Percentiles rank a stretch among this genome's conserved stretches.
phyloP scores from a whole-genome alignment of 92 coral and sea anemone genomes.

The Meandrina meandrites region DNA sequence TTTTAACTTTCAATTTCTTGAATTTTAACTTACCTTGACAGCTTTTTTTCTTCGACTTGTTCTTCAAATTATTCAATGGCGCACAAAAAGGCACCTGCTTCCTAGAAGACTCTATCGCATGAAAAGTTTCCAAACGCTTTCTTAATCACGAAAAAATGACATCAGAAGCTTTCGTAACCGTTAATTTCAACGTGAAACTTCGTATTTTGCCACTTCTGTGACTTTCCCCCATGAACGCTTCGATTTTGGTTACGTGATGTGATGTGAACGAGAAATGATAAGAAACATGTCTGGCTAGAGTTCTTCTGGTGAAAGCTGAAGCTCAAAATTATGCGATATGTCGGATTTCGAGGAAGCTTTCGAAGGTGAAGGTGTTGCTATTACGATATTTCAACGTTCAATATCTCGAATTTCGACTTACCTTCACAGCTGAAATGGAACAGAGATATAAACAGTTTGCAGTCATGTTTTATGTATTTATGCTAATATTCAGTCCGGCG shows the following conservation, averaged over 20 bases:
- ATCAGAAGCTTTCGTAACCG: neutral
- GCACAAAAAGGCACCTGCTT: neutral
- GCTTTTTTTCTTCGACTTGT: too few relatives aligned
- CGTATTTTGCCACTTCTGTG: neutral
- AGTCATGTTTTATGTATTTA: too few relatives aligned
- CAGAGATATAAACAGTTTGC: too few relatives aligned
- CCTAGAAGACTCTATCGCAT: neutral
- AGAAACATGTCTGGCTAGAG: neutral
- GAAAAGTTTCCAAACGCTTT: neutral
- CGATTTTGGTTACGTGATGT: constrained; percentile 4
- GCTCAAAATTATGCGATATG: neutral
- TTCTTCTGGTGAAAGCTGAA: neutral
- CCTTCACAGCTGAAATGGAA: too few relatives aligned
- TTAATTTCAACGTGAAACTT: too few relatives aligned
- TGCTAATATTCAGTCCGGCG: too few relatives aligned
- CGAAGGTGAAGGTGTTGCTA: neutral
- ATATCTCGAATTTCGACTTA: too few relatives aligned
- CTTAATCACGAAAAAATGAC: neutral
- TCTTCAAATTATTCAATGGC: too few relatives aligned
- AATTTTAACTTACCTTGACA: too few relatives aligned
- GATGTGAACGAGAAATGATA: neutral
- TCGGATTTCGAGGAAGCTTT: neutral
- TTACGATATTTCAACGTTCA: neutral
- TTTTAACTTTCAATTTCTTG: too few relatives aligned
- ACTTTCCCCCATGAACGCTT: neutral